Evolutionary conservation across 2,888 invertebrate genomes (phyloP).

Genomic region (Trissonchulus latispiculum): DNA sequence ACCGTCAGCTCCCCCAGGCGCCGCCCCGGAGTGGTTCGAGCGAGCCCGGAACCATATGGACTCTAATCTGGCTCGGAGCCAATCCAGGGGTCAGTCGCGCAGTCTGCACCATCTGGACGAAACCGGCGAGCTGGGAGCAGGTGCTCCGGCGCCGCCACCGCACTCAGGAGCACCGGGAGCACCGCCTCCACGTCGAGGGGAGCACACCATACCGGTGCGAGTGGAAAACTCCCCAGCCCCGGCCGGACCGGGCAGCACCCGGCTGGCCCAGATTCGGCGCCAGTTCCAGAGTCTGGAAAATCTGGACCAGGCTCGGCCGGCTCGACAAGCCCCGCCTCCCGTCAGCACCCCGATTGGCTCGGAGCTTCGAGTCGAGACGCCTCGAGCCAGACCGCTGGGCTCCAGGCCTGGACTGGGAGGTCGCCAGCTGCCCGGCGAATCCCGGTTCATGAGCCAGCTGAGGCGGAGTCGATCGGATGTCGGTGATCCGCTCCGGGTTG

Average conservation of each 20-base stretch:
- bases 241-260: not conserved
- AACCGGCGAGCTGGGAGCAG: not conserved
- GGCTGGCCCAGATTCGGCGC: no score
- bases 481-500: not conserved
- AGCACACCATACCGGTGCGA: not conserved
- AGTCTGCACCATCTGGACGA: constrained; percentile 4
- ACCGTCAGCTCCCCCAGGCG: not conserved
- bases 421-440: not conserved
- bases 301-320: not conserved
- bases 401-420: not conserved
- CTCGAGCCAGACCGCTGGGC: not conserved
- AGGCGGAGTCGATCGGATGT: constrained; percentile 12
- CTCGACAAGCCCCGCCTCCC: not conserved
- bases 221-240: not conserved
- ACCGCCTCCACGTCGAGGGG: not conserved
- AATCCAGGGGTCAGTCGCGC: not conserved
- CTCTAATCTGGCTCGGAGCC: not conserved
- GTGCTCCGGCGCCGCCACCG: not conserved
- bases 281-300: constrained; percentile 9
- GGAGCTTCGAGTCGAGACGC: not conserved
- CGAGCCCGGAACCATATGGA: not conserved
- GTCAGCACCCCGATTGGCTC: not conserved
- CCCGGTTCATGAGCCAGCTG: not conserved
- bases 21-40: not conserved
- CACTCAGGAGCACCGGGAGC: no score